Evolutionary conservation across 2,888 invertebrate genomes (phyloP), one percentile per base, ranked within the genome.

Genomic region (Hirtodrosophila histrioides): DNA sequence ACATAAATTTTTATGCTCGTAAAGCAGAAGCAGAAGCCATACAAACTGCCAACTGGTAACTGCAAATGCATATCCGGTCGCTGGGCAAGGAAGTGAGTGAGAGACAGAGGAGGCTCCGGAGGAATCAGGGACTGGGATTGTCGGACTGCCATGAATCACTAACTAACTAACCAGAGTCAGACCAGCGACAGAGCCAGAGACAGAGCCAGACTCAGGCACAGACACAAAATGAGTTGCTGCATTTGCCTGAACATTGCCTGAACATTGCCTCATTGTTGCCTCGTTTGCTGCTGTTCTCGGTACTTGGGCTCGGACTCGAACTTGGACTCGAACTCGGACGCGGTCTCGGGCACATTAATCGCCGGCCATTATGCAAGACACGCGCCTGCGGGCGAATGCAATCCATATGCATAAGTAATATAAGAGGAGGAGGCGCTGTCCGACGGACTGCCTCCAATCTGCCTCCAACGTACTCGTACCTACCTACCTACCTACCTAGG

Each of bases 51-150:
- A 27, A 54, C 40, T 31, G 46, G 9, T 45, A 50, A 60, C 60
- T 76, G 63, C 77, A 46, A 78, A 75, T 87, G 85, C 82, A 82
- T 82, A 87, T 82, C 82, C 82, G 82, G 87, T 85, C 71, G 46
- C 58, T 65, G 65, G 33, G 46, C 78, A 81, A 82, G 82, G 87
- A 86, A 82, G 78, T 78, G 48, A 44, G 36, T 44, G 46, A 46
- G 50, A 36, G 63, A 62, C 55, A 44, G 60, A n/a, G 39, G 10
- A 50, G 57, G 41, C 4, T 6, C 6, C 5, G 45, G 39, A 56
- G 53, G 41, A 53, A 69, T 39, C 69, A 46, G 43, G 35, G 53
- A 23, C 29, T 17, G 43, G 10, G 41, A 53, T 35, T 33, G 40
- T 51, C 41, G 31, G 8, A 50, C 55, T 46, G 50, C 44, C 80